Evolutionary conservation across 2,888 invertebrate genomes (phyloP).

Genomic region (Polydesmus complanatus): DNA sequence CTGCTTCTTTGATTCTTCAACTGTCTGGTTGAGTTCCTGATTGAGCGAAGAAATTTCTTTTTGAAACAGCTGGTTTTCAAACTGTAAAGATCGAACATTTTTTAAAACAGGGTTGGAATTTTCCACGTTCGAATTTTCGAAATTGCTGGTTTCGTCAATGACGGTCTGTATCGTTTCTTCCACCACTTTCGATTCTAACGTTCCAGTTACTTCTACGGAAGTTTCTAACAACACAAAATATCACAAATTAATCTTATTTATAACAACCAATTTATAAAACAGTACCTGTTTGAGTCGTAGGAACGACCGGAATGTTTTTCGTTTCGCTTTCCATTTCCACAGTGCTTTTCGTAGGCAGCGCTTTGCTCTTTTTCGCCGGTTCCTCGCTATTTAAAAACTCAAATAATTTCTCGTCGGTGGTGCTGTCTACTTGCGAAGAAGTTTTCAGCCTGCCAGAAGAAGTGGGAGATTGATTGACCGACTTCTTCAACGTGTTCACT

Average conservation of each 20-base stretch:
- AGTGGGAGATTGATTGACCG: conserved; percentile 17
- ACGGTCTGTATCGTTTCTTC: not conserved
- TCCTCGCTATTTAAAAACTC: conserved; percentile 33
- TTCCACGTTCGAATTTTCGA: no score
- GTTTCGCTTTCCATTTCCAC: no score
- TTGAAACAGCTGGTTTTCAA: conserved; percentile 29
- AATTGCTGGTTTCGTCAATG: not conserved
- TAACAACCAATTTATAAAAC: not conserved
- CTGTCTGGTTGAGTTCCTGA: no score
- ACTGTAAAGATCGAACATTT: conserved; percentile 14
- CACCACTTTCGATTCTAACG: not conserved
- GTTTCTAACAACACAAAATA: not conserved
- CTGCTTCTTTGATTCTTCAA: no score
- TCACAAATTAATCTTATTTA: not conserved
- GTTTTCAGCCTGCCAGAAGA: not conserved
- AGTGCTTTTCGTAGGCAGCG: no score
- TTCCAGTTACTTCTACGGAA: not conserved
- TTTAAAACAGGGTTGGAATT: not conserved
- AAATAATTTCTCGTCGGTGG: conserved; percentile 32
- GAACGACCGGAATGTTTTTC: no score
- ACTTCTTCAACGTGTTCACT: not conserved
- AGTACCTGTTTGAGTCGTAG: no score
- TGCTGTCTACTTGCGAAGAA: conserved; percentile 6
- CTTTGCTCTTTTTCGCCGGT: not conserved
- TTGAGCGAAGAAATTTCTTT: conserved; percentile 40